Conservation (phyloP, 2,888 invertebrate genomes). For the Uropetala carovei region DNA sequence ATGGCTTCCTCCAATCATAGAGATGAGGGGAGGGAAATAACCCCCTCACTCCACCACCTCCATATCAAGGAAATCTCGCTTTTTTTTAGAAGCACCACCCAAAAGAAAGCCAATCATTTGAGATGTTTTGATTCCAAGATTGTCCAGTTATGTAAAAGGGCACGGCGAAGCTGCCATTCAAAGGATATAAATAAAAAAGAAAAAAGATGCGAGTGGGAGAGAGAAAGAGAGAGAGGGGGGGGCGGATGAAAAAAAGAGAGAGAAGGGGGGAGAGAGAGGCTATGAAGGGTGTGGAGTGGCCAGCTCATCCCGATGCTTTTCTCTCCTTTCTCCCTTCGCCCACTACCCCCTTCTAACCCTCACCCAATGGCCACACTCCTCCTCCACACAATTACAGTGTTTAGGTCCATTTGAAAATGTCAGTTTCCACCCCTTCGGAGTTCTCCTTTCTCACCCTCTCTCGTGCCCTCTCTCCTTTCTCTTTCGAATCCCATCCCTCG, state of each 20-base stretch:
- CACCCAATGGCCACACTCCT: conserved; percentile 41
- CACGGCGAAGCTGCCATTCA: conserved; percentile 52
- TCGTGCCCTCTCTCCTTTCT: not conserved
- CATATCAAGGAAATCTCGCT: conserved; percentile 36
- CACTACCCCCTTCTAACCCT: not conserved
- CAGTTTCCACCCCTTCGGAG: conserved; percentile 38
- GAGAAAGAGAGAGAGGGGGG: not conserved
- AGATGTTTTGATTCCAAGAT: conserved; percentile 51
- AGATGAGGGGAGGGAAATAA: not conserved
- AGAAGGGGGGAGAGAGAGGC: not conserved
- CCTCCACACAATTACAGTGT: conserved; percentile 52
- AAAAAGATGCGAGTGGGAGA: too few relatives aligned
- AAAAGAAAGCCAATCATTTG: conserved; percentile 44
- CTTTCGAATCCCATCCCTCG: not conserved
- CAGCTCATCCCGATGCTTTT: not conserved
- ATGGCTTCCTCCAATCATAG: not conserved
- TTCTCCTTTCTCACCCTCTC: not conserved
- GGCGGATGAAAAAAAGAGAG: not conserved
- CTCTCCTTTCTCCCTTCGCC: not conserved
- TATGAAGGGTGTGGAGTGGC: not conserved
- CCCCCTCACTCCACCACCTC: not conserved
- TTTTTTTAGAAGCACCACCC: not conserved
- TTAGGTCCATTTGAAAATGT: conserved; percentile 56
- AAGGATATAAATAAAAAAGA: not conserved
- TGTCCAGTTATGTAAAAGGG: conserved; percentile 58